These are phyloP conservation scores for Lucilia cuprina DNA, from an alignment of 1,140 invertebrate genomes.

Conservation along the genomic window DNA sequence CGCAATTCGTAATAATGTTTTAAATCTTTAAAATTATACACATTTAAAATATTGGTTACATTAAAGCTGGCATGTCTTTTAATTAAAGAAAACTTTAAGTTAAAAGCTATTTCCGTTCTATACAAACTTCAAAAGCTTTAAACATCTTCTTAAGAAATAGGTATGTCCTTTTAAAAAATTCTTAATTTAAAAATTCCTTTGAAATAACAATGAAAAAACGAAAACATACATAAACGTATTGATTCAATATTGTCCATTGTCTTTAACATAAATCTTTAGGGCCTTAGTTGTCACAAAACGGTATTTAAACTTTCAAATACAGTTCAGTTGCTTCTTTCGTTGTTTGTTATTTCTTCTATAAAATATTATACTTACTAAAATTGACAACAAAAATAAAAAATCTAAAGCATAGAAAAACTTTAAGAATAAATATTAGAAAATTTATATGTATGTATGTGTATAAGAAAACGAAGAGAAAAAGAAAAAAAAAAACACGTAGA, in stretches of 20 bases:
- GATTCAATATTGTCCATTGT: background rate
- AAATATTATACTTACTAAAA: background rate
- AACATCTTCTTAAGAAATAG: too few relatives aligned
- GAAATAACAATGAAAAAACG: background rate
- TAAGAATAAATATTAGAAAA: background rate
- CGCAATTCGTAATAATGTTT: too few relatives aligned
- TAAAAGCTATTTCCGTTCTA: too few relatives aligned
- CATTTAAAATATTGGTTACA: too few relatives aligned
- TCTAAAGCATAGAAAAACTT: too few relatives aligned
- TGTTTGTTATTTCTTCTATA: background rate
- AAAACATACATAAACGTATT: background rate
- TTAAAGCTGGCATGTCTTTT: too few relatives aligned
- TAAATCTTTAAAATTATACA: too few relatives aligned
- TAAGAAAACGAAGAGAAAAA: too few relatives aligned
- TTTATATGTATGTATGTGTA: background rate
- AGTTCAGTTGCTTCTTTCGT: background rate
- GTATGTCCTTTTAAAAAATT: too few relatives aligned
- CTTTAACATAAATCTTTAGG: background rate
- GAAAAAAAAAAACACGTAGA: background rate
- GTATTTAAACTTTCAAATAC: background rate
- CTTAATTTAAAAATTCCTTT: background rate
- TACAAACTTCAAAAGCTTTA: too few relatives aligned
- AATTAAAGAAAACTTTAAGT: too few relatives aligned
- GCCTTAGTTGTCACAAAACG: background rate
- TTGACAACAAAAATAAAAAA: background rate